Base-by-base conservation (phyloP, 2,113 vertebrate genomes). In the Aramus guarauna region DNA sequence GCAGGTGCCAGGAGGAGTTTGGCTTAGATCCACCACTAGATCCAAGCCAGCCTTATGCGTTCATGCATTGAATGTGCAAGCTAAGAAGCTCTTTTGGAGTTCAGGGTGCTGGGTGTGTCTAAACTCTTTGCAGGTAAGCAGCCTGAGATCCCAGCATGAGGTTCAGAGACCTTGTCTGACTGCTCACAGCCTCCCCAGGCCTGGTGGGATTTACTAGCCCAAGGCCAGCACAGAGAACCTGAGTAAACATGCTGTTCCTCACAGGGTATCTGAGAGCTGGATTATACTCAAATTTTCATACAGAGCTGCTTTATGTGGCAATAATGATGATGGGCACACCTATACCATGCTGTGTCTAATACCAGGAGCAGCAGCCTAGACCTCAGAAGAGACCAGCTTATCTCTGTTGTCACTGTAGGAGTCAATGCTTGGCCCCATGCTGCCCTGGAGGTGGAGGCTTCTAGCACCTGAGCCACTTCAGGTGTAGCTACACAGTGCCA, bases 401-500 rank as follows among this genome's bases (percentile, higher is more conserved):
- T 64, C 15, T 66, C 12, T 69, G 6, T 30, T 36, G 11, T 14
- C 9, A 0, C 50, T 4, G 4, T 80, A 56, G 37, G 26, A 74
- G 29, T 43, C 52, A 8, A 0, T 0, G 9, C 47, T 4, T 9
- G 36, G 5, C 62, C 52, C 24, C 45, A 36, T 1, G 0, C 15
- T 84, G 36, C 59, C 69, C 30, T 13, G 32, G 27, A 58, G 45
- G 22, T 19, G 24, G 45, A 77, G 16, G 4, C 66, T 77, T 81
- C 50, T 37, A 32, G 55, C 24, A 39, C 15, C 8, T 2, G 6
- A 53, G 14, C 29, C 82, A 11, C 3, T 11, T 66, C 39, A 79
- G 43, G 32, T 2, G 5, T 43, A 43, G 43, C 45, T 68, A 3
- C 0, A 0, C 60, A 63, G 60, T 36, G 47, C n/a, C 5, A 0